phyloP scores from a whole-genome alignment of 2,888 invertebrate species.

The Trilocha varians region DNA sequence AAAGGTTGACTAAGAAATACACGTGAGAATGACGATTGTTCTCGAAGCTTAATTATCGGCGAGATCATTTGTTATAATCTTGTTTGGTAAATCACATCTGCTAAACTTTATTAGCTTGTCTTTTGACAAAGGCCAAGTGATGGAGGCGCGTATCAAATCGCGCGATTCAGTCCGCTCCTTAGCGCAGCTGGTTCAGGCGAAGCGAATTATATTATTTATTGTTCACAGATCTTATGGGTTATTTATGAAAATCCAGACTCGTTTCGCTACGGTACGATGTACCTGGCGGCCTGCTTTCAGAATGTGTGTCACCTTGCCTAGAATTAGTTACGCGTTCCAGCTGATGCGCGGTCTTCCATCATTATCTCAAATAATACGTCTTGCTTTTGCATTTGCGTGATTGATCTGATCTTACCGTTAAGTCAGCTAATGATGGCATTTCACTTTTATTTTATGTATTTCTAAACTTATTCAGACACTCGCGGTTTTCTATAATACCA shows the following conservation, averaged over 20 bases:
- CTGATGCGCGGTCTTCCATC: constrained; percentile 38
- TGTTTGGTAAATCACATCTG: constrained; percentile 71
- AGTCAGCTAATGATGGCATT: neutral
- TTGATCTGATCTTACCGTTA: constrained; percentile 20
- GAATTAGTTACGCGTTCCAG: constrained; percentile 56
- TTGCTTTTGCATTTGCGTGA: constrained; percentile 26
- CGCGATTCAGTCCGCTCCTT: constrained; percentile 61
- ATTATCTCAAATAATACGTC: constrained; percentile 25
- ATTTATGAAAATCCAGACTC: constrained; percentile 63
- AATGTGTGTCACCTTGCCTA: constrained; percentile 67
- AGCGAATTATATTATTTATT: constrained; percentile 67
- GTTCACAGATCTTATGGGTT: constrained; percentile 59
- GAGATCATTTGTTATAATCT: constrained; percentile 65
- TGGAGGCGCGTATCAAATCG: constrained; percentile 72
- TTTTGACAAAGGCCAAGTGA: constrained; percentile 65
- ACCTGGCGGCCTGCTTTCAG: constrained; percentile 31
- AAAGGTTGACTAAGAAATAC: constrained; percentile 1
- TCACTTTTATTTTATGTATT: too few species aligned
- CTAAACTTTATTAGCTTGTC: constrained; percentile 64
- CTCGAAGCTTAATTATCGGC: constrained; percentile 37
- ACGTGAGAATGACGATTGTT: constrained; percentile 13
- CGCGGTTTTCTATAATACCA: too few species aligned
- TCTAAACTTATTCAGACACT: too few species aligned
- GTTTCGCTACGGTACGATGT: constrained; percentile 43
- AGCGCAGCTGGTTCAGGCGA: constrained; percentile 65